phyloP scores from a whole-genome alignment of 2,888 invertebrate species.

The Drosophila infuscata region DNA sequence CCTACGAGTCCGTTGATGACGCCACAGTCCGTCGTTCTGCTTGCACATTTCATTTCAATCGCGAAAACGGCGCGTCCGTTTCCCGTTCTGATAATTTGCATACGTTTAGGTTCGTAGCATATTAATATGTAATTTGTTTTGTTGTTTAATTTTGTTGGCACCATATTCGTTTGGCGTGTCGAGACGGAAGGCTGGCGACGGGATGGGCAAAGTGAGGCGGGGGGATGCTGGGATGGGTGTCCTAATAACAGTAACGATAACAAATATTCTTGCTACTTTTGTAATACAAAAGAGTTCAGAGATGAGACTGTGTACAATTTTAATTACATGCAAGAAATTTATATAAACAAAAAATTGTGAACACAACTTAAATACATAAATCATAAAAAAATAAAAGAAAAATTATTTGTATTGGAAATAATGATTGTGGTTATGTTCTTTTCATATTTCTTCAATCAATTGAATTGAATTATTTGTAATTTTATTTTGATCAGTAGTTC shows the following conservation, averaged over 20 bases:
- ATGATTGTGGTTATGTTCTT: constrained; percentile 19
- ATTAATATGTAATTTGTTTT: constrained; percentile 63
- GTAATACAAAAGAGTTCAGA: constrained; percentile 75
- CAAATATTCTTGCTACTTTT: constrained; percentile 76
- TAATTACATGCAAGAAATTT: constrained; percentile 68
- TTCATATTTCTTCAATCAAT: neutral
- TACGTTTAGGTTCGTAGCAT: constrained; percentile 40
- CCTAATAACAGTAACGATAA: constrained; percentile 51
- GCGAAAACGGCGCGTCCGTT: constrained; percentile 9
- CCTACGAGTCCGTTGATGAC: constrained; percentile 15
- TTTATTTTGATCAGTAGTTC: neutral
- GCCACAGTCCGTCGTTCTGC: constrained; percentile 13
- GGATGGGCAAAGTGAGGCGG: neutral
- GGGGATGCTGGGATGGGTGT: constrained; percentile 24
- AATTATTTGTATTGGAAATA: constrained; percentile 63
- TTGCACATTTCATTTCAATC: constrained; percentile 21
- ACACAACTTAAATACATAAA: constrained; percentile 65
- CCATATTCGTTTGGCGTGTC: constrained; percentile 34
- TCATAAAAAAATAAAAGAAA: constrained; percentile 59
- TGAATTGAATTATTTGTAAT: neutral
- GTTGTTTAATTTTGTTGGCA: constrained; percentile 66
- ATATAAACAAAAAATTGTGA: constrained; percentile 61
- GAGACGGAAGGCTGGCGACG: neutral
- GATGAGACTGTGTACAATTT: constrained; percentile 80
- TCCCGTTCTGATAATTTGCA: constrained; percentile 32